phyloP scores from a whole-genome alignment of 2,113 vertebrate species.

The Paraplagusia blochii region DNA sequence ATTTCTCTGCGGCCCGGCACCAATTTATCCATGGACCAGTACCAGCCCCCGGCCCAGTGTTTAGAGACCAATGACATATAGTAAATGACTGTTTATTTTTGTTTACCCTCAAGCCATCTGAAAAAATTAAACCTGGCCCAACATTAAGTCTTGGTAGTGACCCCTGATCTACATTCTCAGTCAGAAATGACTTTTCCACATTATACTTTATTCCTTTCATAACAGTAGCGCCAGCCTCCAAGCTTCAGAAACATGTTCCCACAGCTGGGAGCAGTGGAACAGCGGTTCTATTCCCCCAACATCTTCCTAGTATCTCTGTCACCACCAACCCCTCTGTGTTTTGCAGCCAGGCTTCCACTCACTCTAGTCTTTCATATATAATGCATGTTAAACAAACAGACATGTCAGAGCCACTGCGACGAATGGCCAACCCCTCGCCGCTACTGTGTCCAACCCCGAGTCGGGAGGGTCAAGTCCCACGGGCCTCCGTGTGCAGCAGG shows the following conservation, averaged over 20 bases:
- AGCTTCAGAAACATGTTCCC: slow-evolving; percentile 8
- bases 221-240: slow-evolving; percentile 1
- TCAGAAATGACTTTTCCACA: no score
- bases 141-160: no score
- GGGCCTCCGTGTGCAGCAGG: no score
- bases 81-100: no score
- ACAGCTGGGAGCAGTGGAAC: slow-evolving; percentile 13
- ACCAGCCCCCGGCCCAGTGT: no score
- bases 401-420: slow-evolving; percentile 56
- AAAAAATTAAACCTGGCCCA: no score
- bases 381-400: slow-evolving; percentile 71
- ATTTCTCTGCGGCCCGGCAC: no score
- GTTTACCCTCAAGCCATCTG: no score
- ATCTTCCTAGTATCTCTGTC: slow-evolving; percentile 4
- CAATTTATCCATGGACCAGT: no score
- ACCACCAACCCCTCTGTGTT: slow-evolving; percentile 7
- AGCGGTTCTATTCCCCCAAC: slow-evolving; percentile 10
- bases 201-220: neutral
- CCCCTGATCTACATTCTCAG: no score
- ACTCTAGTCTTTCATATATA: slow-evolving; percentile 60
- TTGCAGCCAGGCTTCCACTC: slow-evolving; percentile 25
- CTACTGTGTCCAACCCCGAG: slow-evolving; percentile 18
- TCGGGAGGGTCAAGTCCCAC: slow-evolving; percentile 17
- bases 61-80: no score
- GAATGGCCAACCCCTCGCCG: slow-evolving; percentile 31